These are phyloP conservation scores for Motacilla alba DNA, from an alignment of 2,113 vertebrate species.

Conservation along the genomic window DNA sequence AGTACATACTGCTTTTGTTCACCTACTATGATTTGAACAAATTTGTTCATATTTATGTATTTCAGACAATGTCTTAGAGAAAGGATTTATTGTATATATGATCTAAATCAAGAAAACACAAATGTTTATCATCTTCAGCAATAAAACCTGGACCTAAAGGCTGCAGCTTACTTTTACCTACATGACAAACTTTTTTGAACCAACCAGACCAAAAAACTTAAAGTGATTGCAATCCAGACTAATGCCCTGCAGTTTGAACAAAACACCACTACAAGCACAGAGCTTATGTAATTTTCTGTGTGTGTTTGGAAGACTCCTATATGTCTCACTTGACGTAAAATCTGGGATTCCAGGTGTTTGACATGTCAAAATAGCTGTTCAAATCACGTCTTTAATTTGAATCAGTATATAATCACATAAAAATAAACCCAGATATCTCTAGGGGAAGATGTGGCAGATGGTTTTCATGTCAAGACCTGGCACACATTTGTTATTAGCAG, in stretches of 20 bases:
- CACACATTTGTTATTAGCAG: not conserved
- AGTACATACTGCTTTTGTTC: not conserved
- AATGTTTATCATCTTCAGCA: not conserved
- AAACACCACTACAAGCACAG: not conserved
- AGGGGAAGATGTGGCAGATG: accelerated
- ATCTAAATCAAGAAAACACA: not conserved
- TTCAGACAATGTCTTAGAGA: not conserved
- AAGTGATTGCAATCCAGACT: not conserved
- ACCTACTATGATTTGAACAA: not conserved
- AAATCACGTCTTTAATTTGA: not conserved
- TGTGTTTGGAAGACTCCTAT: not conserved
- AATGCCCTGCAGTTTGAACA: not conserved
- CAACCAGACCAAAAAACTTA: not conserved
- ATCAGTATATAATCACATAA: not conserved
- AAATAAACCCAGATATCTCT: not conserved
- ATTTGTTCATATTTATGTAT: not conserved
- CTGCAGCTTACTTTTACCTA: not conserved
- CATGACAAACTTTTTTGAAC: not conserved
- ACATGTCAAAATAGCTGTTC: not conserved
- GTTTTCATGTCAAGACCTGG: not conserved
- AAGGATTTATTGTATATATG: not conserved
- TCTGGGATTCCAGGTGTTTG: not conserved
- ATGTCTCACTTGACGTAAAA: not conserved
- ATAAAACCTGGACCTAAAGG: not conserved
- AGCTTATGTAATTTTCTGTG: not conserved